These are phyloP conservation scores for Myzus persicae DNA, from an alignment of 1,140 invertebrate species.

Conservation along the genomic window DNA sequence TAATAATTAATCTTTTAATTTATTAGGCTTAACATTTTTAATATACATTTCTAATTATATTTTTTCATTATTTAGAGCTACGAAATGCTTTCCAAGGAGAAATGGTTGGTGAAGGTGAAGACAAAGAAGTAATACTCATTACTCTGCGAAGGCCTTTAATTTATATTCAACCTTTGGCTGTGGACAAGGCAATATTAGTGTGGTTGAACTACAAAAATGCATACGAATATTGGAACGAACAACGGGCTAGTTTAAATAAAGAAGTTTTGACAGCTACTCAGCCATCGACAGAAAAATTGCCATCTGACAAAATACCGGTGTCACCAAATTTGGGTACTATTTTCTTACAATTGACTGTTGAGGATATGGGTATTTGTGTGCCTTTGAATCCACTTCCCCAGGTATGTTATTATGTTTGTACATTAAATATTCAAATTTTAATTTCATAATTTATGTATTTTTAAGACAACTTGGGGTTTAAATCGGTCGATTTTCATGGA, in stretches of 20 bases:
- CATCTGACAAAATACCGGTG: constrained; percentile 78
- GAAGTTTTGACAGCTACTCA: constrained; percentile 85
- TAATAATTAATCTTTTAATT: background rate
- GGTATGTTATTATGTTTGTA: constrained; percentile 64
- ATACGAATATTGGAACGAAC: constrained; percentile 98
- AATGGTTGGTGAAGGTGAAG: constrained; percentile 75
- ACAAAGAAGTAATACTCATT: constrained; percentile 94
- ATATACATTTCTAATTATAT: background rate
- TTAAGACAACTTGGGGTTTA: constrained; percentile 71
- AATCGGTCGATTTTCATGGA: constrained; percentile 73
- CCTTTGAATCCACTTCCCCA: constrained; percentile 84
- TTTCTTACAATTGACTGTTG: constrained; percentile 92
- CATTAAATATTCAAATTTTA: background rate
- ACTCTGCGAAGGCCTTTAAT: constrained; percentile 89
- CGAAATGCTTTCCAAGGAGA: constrained; percentile 90
- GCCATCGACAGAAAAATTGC: constrained; percentile 77
- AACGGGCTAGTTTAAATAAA: constrained; percentile 85
- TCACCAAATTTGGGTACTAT: constrained; percentile 84
- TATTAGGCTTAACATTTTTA: background rate
- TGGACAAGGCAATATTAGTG: constrained; percentile 95
- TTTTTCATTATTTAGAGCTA: constrained; percentile 66
- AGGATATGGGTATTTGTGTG: constrained; percentile 96
- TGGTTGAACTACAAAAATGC: constrained; percentile 99
- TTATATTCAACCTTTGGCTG: constrained; percentile 93
- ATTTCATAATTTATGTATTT: constrained; percentile 12